Evolutionary conservation across 2,797 vertebrate genomes (phyloP).

Genomic region (Botia kubotai): DNA sequence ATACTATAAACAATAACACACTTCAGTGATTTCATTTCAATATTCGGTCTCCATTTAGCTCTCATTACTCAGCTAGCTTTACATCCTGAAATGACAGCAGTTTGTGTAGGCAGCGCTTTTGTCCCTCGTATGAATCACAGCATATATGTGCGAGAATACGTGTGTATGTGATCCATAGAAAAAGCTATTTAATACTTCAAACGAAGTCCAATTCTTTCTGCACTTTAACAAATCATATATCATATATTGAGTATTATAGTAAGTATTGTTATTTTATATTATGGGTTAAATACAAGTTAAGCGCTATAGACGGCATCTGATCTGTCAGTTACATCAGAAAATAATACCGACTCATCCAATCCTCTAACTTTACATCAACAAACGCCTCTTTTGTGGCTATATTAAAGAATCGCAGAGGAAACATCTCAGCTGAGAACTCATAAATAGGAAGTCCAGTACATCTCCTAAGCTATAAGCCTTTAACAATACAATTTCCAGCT

Average conservation of each 20-base stretch:
- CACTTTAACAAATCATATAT: neutral
- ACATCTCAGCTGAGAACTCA: neutral
- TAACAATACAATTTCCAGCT: no score
- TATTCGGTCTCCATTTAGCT: constrained; percentile 56
- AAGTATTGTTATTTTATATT: neutral
- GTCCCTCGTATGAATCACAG: constrained; percentile 58
- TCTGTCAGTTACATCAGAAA: neutral
- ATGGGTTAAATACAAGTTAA: neutral
- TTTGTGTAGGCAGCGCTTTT: constrained; percentile 51
- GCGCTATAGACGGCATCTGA: neutral
- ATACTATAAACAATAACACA: constrained; percentile 55
- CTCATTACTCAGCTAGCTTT: constrained; percentile 45
- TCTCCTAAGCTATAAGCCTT: neutral
- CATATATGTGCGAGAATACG: neutral
- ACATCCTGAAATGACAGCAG: constrained; percentile 52
- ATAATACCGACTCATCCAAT: neutral
- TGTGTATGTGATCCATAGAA: constrained; percentile 1
- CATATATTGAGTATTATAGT: no score
- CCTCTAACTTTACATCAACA: neutral
- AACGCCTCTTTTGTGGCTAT: neutral
- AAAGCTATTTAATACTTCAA: neutral
- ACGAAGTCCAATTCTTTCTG: neutral
- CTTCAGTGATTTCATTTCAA: constrained; percentile 57
- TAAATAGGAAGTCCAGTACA: neutral
- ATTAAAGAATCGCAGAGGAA: neutral